These are phyloP conservation scores for Parasteatoda tepidariorum DNA, from an alignment of 1,140 invertebrate genomes.

Conservation along the genomic window DNA sequence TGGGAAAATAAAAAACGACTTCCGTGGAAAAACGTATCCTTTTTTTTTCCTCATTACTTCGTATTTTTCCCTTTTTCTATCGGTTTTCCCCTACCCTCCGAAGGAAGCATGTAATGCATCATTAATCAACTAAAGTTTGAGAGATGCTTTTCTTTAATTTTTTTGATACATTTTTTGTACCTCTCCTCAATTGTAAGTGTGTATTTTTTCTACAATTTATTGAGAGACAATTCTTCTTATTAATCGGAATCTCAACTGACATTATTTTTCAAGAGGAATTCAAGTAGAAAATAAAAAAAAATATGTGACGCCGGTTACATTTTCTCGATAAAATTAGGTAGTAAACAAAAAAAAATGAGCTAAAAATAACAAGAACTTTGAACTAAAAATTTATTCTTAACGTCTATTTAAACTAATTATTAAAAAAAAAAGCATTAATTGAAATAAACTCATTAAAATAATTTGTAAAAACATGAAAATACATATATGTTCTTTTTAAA, in stretches of 20 bases:
- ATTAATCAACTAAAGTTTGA: conserved; percentile 33
- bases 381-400: too few species aligned
- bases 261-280: too few species aligned
- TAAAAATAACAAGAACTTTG: too few species aligned
- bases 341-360: too few species aligned
- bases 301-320: too few species aligned
- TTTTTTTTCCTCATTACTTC: neutral
- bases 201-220: conserved; percentile 11
- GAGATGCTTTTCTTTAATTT: neutral
- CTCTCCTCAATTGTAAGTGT: neutral
- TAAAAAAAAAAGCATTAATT: too few species aligned
- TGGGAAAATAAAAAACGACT: conserved; percentile 27
- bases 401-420: too few species aligned
- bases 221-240: conserved; percentile 7
- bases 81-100: neutral
- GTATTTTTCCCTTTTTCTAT: neutral
- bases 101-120: conserved; percentile 12
- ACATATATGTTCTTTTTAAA: too few species aligned
- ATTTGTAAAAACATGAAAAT: too few species aligned
- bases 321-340: too few species aligned
- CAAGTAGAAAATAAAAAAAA: too few species aligned
- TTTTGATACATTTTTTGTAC: neutral
- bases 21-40: neutral
- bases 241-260: conserved; percentile 5
- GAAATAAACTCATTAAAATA: too few species aligned